These are phyloP conservation scores for Therioaphis trifolii DNA, from an alignment of 2,888 invertebrate genomes.

Conservation along the genomic window DNA sequence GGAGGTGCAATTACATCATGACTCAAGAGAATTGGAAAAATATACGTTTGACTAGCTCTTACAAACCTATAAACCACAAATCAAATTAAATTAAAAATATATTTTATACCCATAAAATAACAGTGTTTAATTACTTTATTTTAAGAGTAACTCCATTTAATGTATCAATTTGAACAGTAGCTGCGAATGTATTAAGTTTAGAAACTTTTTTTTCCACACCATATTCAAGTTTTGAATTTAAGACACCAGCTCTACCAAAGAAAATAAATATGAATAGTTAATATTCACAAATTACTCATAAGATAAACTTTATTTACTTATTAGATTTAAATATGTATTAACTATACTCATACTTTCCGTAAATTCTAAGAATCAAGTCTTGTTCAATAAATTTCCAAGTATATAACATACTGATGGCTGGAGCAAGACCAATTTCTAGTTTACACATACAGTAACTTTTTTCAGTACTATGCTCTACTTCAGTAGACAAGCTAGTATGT, in stretches of 20 bases:
- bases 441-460: slow-evolving; percentile 61
- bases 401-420: slow-evolving; percentile 83
- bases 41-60: slow-evolving; percentile 87
- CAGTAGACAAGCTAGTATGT: slow-evolving; percentile 55
- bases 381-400: slow-evolving; percentile 84
- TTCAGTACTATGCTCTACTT: slow-evolving; percentile 59
- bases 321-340: background rate
- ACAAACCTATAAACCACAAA: slow-evolving; percentile 74
- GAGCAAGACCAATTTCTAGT: slow-evolving; percentile 71
- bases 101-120: slow-evolving; percentile 10
- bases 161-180: slow-evolving; percentile 85
- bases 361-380: slow-evolving; percentile 81
- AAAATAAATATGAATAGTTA: no score
- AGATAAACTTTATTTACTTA: no score
- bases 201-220: slow-evolving; percentile 94
- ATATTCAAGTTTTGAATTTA: slow-evolving; percentile 88
- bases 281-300: no score
- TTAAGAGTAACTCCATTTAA: slow-evolving; percentile 90
- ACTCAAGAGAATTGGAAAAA: slow-evolving; percentile 89
- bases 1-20: slow-evolving; percentile 91
- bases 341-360: slow-evolving; percentile 76
- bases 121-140: slow-evolving; percentile 76
- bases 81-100: background rate
- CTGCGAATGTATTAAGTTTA: slow-evolving; percentile 87
- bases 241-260: slow-evolving; percentile 80